phyloP scores from a whole-genome alignment of 92 coral and sea anemone species.

The Porites lobata region DNA sequence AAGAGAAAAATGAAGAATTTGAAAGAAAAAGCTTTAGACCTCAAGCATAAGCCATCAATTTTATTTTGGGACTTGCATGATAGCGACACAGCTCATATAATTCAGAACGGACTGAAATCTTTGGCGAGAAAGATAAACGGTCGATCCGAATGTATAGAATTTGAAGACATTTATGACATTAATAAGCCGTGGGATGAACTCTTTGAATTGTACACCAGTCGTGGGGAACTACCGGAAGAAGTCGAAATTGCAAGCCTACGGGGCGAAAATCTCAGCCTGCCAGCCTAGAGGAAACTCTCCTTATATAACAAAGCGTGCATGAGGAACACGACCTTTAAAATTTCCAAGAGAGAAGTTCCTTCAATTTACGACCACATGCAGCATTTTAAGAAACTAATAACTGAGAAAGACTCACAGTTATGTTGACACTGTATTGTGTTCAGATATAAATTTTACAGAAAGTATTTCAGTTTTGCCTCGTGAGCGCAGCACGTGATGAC shows the following conservation, averaged over 20 bases:
- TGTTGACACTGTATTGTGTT: neutral
- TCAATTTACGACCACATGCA: neutral
- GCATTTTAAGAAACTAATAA: neutral
- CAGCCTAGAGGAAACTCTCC: neutral
- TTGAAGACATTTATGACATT: constrained; percentile 31
- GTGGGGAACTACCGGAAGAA: neutral
- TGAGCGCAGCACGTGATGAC: neutral
- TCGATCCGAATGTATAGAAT: constrained; percentile 21
- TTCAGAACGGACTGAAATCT: constrained; percentile 24
- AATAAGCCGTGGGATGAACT: constrained; percentile 67
- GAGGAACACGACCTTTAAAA: neutral
- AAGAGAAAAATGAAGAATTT: constrained; percentile 31
- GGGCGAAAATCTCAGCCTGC: neutral
- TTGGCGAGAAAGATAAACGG: constrained; percentile 21
- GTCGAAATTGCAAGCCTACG: neutral
- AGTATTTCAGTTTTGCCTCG: neutral
- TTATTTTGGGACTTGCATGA: constrained; percentile 26
- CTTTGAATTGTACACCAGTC: constrained; percentile 52
- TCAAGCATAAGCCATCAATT: constrained; percentile 21
- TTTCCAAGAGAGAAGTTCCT: neutral
- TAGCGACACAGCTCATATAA: constrained; percentile 5
- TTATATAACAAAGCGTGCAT: neutral
- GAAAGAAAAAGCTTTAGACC: constrained; percentile 41
- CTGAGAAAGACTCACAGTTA: neutral
- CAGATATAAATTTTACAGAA: neutral